Percentiles rank a stretch among this genome's conserved stretches.
These are phyloP conservation scores for Drosophila jambulina DNA, from an alignment of 1,140 invertebrate species.

Conservation along the genomic window DNA sequence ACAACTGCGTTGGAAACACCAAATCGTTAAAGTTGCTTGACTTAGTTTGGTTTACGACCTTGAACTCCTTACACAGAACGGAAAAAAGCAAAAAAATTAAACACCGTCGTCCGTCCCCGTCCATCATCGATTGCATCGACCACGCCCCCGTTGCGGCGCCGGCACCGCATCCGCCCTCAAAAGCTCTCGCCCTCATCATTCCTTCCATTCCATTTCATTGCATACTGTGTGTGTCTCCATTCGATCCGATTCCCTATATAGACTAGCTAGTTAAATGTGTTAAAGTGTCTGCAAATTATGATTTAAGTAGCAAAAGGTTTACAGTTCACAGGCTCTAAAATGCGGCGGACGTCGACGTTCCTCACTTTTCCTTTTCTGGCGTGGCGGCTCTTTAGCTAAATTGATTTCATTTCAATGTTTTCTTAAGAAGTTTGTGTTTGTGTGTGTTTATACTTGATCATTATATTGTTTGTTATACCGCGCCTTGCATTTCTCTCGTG, in stretches of 20 bases:
- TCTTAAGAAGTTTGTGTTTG: slow-evolving; percentile 32
- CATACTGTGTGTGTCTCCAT: slow-evolving; percentile 10
- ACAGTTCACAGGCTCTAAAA: slow-evolving; percentile 41
- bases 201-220: slow-evolving; percentile 21
- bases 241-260: slow-evolving; percentile 48
- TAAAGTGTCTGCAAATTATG: slow-evolving; percentile 44
- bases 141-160: slow-evolving; percentile 53
- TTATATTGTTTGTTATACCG: slow-evolving; percentile 31
- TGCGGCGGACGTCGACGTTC: slow-evolving; percentile 42
- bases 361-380: slow-evolving; percentile 9
- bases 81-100: slow-evolving; percentile 21
- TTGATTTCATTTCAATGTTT: slow-evolving; percentile 25
- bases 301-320: slow-evolving; percentile 51
- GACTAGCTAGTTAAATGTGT: slow-evolving; percentile 72
- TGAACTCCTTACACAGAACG: slow-evolving; percentile 50
- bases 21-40: slow-evolving; percentile 76
- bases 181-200: slow-evolving; percentile 33
- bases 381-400: slow-evolving; percentile 29
- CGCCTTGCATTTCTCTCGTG: slow-evolving; percentile 48
- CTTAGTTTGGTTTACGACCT: slow-evolving; percentile 77
- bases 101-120: slow-evolving; percentile 8
- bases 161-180: slow-evolving; percentile 47
- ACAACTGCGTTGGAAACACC: slow-evolving; percentile 82
- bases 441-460: slow-evolving; percentile 27
- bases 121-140: slow-evolving; percentile 21